Evolutionary conservation across 2,113 vertebrate genomes (phyloP).

Genomic region (Gallinago paraguaiae): DNA sequence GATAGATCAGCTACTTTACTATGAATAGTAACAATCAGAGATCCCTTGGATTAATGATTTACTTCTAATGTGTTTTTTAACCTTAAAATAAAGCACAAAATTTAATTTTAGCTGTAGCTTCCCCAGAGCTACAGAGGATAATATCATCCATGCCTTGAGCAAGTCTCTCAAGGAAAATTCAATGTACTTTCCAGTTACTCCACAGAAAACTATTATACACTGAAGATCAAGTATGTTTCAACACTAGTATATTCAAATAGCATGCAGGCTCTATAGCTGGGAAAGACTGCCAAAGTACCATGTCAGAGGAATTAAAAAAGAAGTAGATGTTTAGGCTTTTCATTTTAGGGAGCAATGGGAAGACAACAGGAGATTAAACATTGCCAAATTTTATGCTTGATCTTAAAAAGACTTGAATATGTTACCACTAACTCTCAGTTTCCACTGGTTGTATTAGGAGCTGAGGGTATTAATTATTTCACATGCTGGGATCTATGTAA

Average conservation of each 20-base stretch:
- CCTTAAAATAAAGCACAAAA: slow-evolving; percentile 35
- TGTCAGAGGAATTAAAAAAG: not conserved
- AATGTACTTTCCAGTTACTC: not conserved
- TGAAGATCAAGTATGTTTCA: not conserved
- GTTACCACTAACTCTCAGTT: not conserved
- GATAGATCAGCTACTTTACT: slow-evolving; percentile 30
- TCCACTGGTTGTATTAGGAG: not conserved
- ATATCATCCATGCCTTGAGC: slow-evolving; percentile 21
- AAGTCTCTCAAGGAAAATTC: not conserved
- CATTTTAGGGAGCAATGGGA: not conserved
- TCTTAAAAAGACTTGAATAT: not conserved
- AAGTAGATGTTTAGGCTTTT: not conserved
- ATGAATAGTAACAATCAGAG: slow-evolving; percentile 41
- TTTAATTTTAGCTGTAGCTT: slow-evolving; percentile 22
- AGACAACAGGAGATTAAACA: not conserved
- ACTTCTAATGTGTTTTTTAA: slow-evolving; percentile 44
- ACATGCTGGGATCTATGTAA: not conserved
- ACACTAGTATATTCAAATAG: not conserved
- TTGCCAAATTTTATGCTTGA: not conserved
- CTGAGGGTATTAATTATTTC: not conserved
- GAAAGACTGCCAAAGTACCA: not conserved
- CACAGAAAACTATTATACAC: not conserved
- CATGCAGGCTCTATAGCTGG: not conserved
- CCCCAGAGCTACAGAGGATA: not conserved
- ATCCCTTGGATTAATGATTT: slow-evolving; percentile 39